Percentiles rank a stretch among this genome's conserved stretches.
Conservation (phyloP, 2,797 vertebrate species). For the Petrocephalus sullivani region DNA sequence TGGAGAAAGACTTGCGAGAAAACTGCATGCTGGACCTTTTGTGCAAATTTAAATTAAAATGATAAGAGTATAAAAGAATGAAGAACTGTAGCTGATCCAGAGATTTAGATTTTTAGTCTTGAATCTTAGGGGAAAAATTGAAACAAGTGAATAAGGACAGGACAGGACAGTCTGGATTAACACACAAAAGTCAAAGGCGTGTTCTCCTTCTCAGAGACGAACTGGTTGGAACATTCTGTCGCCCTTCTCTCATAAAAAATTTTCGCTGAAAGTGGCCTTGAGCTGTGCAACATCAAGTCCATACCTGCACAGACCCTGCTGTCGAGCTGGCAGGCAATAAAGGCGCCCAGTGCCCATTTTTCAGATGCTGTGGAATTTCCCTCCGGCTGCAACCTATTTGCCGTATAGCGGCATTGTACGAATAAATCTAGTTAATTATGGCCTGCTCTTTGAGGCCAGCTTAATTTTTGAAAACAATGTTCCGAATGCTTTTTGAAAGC, state of each 20-base stretch:
- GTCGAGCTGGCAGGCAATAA: not conserved
- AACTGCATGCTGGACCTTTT: not conserved
- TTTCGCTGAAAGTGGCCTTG: not conserved
- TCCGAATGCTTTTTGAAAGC: not conserved
- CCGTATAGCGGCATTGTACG: not conserved
- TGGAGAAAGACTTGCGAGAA: not conserved
- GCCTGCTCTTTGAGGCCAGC: not conserved
- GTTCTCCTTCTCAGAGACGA: not conserved
- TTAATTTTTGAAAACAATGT: not conserved
- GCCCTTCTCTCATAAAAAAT: not conserved
- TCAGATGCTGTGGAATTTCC: slow-evolving; percentile 7
- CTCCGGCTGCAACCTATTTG: not conserved
- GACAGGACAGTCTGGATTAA: not conserved
- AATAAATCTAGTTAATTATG: not conserved
- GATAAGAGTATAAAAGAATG: not conserved
- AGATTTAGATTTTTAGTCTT: not conserved
- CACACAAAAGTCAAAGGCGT: not conserved
- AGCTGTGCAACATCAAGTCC: not conserved
- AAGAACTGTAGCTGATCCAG: not conserved
- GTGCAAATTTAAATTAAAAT: not conserved
- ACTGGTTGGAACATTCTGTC: not conserved
- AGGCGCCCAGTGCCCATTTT: not conserved
- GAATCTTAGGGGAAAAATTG: not conserved
- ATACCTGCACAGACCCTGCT: not conserved
- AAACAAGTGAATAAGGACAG: not conserved